Evolutionary conservation across 37 sponge, comb jelly and placozoan genomes (phyloP).

Genomic region (Spongilla lacustris): DNA sequence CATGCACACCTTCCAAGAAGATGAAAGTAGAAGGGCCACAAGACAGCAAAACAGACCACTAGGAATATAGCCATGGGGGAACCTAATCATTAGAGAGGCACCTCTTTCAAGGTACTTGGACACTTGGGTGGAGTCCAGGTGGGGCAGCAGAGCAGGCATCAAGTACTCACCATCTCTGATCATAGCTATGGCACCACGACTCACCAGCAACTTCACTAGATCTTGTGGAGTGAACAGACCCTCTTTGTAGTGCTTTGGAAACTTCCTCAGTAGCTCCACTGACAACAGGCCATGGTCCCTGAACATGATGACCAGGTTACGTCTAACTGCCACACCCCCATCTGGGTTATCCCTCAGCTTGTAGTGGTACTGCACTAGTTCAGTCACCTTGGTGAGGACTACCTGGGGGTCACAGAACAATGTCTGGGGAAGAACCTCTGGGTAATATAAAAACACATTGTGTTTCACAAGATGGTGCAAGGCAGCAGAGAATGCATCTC

Average conservation of each 20-base stretch:
- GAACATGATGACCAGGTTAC: conserved; percentile 6
- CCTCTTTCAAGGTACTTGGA: too few relatives aligned
- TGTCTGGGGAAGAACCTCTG: not conserved
- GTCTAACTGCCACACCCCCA: not conserved
- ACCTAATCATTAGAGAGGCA: too few relatives aligned
- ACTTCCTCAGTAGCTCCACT: not conserved
- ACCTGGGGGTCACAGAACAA: conserved; percentile 11
- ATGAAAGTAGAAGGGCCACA: too few relatives aligned
- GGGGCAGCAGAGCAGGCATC: conserved; percentile 1
- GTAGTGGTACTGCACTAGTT: conserved; percentile 6
- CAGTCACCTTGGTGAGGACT: conserved; percentile 5
- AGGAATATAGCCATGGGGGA: too few relatives aligned
- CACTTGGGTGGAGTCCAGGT: too few relatives aligned
- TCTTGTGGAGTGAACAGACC: not conserved
- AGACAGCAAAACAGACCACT: too few relatives aligned
- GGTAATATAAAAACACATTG: conserved; percentile 11
- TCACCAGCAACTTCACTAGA: not conserved
- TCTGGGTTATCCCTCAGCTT: not conserved
- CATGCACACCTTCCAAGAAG: too few relatives aligned
- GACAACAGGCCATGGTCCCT: conserved; percentile 1
- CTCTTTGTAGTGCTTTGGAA: not conserved
- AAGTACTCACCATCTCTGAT: not conserved
- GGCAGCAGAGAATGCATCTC: not conserved
- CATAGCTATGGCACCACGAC: not conserved
- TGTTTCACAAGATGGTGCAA: not conserved